Conservation (phyloP, 2,113 vertebrate genomes). For the Gnathonemus longibarbis region DNA sequence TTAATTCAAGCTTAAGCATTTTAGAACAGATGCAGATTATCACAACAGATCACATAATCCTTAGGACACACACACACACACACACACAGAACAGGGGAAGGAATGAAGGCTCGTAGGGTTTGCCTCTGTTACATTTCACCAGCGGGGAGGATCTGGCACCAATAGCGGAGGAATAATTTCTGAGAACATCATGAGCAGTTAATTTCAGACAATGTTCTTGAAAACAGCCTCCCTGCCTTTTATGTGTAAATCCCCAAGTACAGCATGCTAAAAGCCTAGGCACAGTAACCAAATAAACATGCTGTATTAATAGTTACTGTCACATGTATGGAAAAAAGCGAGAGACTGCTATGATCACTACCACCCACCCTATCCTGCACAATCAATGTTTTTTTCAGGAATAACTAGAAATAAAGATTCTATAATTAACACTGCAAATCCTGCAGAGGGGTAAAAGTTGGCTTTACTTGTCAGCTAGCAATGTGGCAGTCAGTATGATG, state of each 20-base stretch:
- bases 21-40: background rate
- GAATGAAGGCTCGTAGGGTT: background rate
- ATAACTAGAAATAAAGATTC: background rate
- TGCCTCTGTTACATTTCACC: background rate
- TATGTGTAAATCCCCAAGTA: background rate
- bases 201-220: background rate
- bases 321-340: background rate
- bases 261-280: no score
- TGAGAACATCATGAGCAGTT: background rate
- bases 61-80: background rate
- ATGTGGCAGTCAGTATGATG: background rate
- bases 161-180: background rate
- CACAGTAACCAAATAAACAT: background rate
- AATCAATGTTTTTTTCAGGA: background rate
- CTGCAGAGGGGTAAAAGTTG: background rate
- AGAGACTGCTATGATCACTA: no score
- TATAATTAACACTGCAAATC: background rate
- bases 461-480: background rate
- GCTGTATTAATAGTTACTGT: background rate
- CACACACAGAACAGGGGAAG: no score
- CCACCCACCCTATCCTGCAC: no score
- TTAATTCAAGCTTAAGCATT: background rate
- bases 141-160: background rate
- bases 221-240: background rate
- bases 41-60: background rate